phyloP scores from a whole-genome alignment of 2,113 vertebrate species.

The Acrocephalus arundinaceus region DNA sequence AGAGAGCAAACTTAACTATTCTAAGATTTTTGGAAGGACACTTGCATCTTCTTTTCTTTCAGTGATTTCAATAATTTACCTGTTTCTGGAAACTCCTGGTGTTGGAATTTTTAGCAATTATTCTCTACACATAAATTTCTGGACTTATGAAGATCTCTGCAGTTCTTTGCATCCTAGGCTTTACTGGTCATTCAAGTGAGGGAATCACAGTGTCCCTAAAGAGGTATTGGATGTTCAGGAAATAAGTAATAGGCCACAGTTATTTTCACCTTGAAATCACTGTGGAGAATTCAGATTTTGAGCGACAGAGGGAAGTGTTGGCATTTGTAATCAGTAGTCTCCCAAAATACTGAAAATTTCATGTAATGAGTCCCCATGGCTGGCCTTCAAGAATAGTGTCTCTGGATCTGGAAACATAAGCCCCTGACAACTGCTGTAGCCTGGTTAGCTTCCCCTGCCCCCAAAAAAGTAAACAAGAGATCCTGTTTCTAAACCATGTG shows the following conservation, averaged over 20 bases:
- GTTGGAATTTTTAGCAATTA: not conserved
- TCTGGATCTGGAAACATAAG: not conserved
- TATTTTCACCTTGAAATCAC: not conserved
- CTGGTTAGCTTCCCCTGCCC: not conserved
- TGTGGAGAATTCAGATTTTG: not conserved
- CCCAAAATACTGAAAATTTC: not conserved
- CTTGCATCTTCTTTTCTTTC: not conserved
- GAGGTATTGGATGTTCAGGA: not conserved
- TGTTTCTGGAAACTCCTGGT: not conserved
- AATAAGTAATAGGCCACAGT: not conserved
- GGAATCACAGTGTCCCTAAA: not conserved
- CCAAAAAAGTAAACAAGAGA: not conserved
- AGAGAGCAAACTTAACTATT: not conserved
- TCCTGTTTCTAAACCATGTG: not conserved
- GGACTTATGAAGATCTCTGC: not conserved
- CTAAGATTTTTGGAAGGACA: not conserved
- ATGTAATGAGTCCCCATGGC: not conserved
- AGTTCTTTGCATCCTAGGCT: not conserved
- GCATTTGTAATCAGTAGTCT: not conserved
- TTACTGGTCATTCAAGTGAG: not conserved
- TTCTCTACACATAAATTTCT: not conserved
- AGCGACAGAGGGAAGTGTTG: not conserved
- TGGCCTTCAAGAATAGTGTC: not conserved
- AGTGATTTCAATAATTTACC: not conserved
- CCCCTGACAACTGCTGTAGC: not conserved